These are phyloP conservation scores for Erebia palarica DNA, from an alignment of 2,888 invertebrate genomes.

Conservation along the genomic window DNA sequence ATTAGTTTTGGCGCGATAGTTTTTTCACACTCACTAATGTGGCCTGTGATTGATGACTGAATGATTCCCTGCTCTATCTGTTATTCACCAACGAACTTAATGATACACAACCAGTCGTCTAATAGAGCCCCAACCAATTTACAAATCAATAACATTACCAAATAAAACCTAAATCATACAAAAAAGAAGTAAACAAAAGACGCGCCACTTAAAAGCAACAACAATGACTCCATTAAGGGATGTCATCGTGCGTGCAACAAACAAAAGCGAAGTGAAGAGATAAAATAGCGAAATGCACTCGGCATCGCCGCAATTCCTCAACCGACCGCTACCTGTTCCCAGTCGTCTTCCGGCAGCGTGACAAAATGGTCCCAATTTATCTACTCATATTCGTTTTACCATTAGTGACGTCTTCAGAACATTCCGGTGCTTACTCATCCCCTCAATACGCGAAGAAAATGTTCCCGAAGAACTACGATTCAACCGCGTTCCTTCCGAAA, in stretches of 20 bases:
- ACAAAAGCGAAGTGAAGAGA: conserved; percentile 77
- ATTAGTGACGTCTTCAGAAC: conserved; percentile 55
- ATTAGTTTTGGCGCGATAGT: too few relatives aligned
- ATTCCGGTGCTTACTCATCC: conserved; percentile 78
- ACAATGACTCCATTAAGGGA: conserved; percentile 76
- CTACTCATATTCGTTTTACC: conserved; percentile 51
- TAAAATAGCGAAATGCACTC: conserved; percentile 66
- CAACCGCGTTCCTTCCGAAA: conserved; percentile 62
- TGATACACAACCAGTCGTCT: background rate
- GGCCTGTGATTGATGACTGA: too few relatives aligned
- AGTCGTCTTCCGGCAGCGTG: conserved; percentile 44
- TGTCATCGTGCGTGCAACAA: conserved; percentile 78
- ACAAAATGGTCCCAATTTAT: conserved; percentile 62
- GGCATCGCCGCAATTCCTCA: conserved; percentile 57
- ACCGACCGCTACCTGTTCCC: conserved; percentile 61
- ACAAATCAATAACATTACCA: background rate
- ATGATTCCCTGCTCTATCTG: too few relatives aligned
- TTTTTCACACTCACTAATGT: too few relatives aligned
- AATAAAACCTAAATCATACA: background rate
- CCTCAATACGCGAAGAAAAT: conserved; percentile 79
- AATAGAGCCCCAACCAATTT: background rate
- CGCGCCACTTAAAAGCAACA: conserved; percentile 59
- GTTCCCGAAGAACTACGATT: conserved; percentile 65
- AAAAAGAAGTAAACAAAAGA: conserved; percentile 3
- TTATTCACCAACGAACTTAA: too few relatives aligned